These are phyloP conservation scores for Centruroides sculpturatus DNA, from an alignment of 1,140 invertebrate species.

Conservation along the genomic window DNA sequence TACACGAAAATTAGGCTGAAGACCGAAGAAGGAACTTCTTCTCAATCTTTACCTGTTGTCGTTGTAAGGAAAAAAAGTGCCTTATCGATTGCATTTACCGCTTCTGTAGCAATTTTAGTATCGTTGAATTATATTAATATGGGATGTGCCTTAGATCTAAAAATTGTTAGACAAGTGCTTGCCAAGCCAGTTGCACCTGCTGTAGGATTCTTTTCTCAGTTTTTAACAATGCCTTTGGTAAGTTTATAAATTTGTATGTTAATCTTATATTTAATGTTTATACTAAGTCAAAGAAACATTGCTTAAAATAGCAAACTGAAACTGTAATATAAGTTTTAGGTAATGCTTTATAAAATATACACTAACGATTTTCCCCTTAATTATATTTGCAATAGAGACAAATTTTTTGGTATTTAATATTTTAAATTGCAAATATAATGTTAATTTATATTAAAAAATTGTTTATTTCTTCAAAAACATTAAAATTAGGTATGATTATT, in stretches of 20 bases:
- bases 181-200: conserved; percentile 61
- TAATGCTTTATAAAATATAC: too few species aligned
- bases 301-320: too few species aligned
- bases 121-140: conserved; percentile 82
- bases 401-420: too few species aligned
- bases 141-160: conserved; percentile 74
- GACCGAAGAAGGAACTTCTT: not conserved
- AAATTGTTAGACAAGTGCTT: conserved; percentile 49
- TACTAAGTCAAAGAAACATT: too few species aligned
- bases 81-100: conserved; percentile 8
- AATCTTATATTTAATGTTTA: too few species aligned
- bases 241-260: conserved; percentile 22
- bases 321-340: too few species aligned
- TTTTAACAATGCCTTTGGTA: conserved; percentile 77
- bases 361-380: too few species aligned
- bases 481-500: too few species aligned
- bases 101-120: conserved; percentile 58
- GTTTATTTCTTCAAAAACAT: too few species aligned
- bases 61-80: conserved; percentile 8
- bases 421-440: too few species aligned
- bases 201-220: conserved; percentile 71
- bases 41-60: conserved; percentile 5
- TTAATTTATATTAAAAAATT: too few species aligned
- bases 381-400: too few species aligned
- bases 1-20: conserved; percentile 23